Conservation (phyloP, 2,888 invertebrate genomes). For the Nephrocerus scutellatus region DNA sequence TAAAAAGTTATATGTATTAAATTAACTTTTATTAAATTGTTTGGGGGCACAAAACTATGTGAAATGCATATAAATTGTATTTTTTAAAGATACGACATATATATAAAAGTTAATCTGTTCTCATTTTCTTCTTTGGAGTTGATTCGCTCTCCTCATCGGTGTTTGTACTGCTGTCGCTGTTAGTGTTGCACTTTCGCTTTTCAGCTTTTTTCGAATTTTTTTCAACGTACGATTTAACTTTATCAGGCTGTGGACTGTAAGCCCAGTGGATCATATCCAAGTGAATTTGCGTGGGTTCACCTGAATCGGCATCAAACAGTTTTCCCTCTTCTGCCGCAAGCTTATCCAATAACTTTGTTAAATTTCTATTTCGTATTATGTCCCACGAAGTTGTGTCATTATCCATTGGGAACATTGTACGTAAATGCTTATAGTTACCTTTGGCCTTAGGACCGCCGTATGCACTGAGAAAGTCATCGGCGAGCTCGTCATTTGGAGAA, state of each 20-base stretch:
- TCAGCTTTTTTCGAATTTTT: slow-evolving; percentile 30
- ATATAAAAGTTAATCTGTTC: too few relatives aligned
- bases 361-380: slow-evolving; percentile 59
- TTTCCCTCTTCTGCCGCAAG: slow-evolving; percentile 57
- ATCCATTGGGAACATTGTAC: slow-evolving; percentile 54
- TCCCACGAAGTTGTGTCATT: slow-evolving; percentile 63
- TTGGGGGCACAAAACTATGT: too few relatives aligned
- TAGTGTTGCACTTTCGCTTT: slow-evolving; percentile 44
- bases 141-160: slow-evolving; percentile 22
- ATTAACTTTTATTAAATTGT: too few relatives aligned
- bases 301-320: slow-evolving; percentile 56
- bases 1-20: too few relatives aligned
- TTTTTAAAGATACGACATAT: too few relatives aligned
- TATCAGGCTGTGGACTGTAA: slow-evolving; percentile 64
- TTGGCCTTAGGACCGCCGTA: slow-evolving; percentile 59
- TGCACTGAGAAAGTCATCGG: slow-evolving; percentile 55
- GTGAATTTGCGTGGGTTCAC: slow-evolving; percentile 63
- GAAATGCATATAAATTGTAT: too few relatives aligned
- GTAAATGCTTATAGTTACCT: slow-evolving; percentile 60
- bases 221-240: slow-evolving; percentile 56
- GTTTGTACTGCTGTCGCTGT: slow-evolving; percentile 21
- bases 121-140: slow-evolving; percentile 29
- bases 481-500: slow-evolving; percentile 51
- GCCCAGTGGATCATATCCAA: slow-evolving; percentile 66
- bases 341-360: slow-evolving; percentile 54